phyloP scores from a whole-genome alignment of 2,113 vertebrate species.

The Thalassoma bifasciatum region DNA sequence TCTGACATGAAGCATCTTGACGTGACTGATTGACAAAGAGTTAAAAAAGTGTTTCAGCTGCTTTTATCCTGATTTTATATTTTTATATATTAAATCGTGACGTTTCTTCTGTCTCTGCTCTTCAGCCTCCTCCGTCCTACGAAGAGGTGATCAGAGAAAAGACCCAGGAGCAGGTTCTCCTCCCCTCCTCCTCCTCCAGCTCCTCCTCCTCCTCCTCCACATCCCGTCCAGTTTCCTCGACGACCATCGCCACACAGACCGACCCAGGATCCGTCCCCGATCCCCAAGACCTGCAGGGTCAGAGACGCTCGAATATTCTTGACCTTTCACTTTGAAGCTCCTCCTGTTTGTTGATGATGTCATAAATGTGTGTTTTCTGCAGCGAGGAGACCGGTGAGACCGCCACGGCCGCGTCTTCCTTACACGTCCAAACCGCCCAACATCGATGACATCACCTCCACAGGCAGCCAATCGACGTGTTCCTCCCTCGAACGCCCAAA shows the following conservation, averaged over 20 bases:
- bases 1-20: no score
- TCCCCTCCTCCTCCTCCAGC: constrained; percentile 54
- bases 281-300: constrained; percentile 12
- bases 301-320: not conserved
- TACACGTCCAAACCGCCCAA: constrained; percentile 51
- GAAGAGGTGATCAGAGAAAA: constrained; percentile 98
- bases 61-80: no score
- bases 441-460: constrained; percentile 24
- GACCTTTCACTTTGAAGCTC: not conserved
- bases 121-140: constrained; percentile 95
- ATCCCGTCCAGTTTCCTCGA: constrained; percentile 70
- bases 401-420: constrained; percentile 81
- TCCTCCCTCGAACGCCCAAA: not conserved
- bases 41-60: no score
- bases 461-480: constrained; percentile 15
- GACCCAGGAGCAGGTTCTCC: constrained; percentile 89
- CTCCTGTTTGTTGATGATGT: not conserved
- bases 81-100: no score
- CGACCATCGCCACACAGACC: constrained; percentile 94
- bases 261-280: constrained; percentile 82
- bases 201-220: not conserved
- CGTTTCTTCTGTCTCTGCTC: not conserved
- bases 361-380: not conserved
- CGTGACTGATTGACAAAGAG: no score
- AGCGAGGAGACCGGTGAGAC: constrained; percentile 83